Evolutionary conservation across 2,113 vertebrate genomes (phyloP).

Genomic region (Larimichthys crocea): DNA sequence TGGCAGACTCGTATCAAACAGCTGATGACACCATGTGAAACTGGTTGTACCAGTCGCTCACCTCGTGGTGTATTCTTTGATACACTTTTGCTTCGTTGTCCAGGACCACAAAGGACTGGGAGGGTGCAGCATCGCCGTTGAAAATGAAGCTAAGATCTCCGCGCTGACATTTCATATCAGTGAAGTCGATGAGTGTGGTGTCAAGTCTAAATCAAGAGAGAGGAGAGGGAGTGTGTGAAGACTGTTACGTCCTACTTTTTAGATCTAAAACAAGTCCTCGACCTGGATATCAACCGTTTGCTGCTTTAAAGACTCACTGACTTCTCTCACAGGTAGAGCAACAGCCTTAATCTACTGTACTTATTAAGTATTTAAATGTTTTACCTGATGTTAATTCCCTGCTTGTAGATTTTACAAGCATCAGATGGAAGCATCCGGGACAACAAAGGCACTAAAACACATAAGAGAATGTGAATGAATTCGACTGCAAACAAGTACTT

Average conservation of each 20-base stretch:
- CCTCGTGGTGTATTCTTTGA: conserved; percentile 99
- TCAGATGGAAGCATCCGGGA: conserved; percentile 98
- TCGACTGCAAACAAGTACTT: background rate
- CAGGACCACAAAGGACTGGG: conserved; percentile 97
- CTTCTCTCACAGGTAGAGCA: background rate
- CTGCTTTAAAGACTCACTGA: conserved; percentile 31
- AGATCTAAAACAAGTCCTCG: conserved; percentile 64
- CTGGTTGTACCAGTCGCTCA: conserved; percentile 57
- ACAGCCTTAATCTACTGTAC: background rate
- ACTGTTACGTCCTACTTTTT: conserved; percentile 55
- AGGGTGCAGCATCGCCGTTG: conserved; percentile 92
- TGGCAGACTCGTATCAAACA: background rate
- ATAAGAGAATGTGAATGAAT: conserved; percentile 35
- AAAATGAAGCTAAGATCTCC: conserved; percentile 99
- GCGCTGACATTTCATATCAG: conserved; percentile 99
- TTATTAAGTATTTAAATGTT: conserved; percentile 14
- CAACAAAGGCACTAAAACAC: conserved; percentile 92
- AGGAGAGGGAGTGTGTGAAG: conserved; percentile 19
- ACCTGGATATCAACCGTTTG: conserved; percentile 55
- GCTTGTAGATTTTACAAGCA: conserved; percentile 98
- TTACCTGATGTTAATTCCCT: conserved; percentile 98
- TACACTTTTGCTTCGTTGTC: conserved; percentile 99
- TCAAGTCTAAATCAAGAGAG: conserved; percentile 88
- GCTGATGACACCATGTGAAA: conserved; percentile 10
- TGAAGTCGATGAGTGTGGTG: conserved; percentile 99